Percentiles rank a stretch among this genome's conserved stretches.
phyloP scores from a whole-genome alignment of 2,797 vertebrate species.

The Enteromius afrohamiltoni region DNA sequence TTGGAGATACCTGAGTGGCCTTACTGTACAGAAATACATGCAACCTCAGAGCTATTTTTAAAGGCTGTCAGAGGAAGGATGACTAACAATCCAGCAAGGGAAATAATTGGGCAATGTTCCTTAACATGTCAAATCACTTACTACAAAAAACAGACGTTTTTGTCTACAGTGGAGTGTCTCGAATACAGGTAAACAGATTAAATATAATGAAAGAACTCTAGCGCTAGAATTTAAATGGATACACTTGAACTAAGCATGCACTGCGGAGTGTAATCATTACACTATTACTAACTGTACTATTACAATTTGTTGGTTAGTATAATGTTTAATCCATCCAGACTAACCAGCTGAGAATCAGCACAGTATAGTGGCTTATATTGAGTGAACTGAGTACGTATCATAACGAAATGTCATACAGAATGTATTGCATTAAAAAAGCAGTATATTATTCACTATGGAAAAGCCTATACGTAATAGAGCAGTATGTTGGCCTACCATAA shows the following conservation, averaged over 20 bases:
- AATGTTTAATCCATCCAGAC: neutral
- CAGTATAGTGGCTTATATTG: neutral
- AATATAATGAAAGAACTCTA: neutral
- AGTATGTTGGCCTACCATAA: neutral
- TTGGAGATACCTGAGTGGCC: constrained; percentile 6
- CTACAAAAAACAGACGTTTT: constrained; percentile 17
- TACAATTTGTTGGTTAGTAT: neutral
- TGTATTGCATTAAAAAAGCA: neutral
- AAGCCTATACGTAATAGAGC: neutral
- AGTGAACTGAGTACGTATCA: neutral
- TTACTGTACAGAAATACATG: constrained; percentile 20
- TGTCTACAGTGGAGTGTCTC: neutral
- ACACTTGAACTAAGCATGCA: neutral
- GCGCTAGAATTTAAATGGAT: neutral
- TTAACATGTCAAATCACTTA: constrained; percentile 30
- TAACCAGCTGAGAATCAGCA: neutral
- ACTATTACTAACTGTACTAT: too few relatives aligned
- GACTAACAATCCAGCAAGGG: constrained; percentile 25
- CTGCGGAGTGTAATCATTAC: neutral
- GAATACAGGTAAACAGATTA: neutral
- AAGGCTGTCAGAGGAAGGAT: constrained; percentile 8
- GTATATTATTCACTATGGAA: neutral
- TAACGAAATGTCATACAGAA: neutral
- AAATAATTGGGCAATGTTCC: constrained; percentile 38
- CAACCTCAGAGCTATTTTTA: constrained; percentile 42